Conservation (phyloP, 2,113 vertebrate species). For the Thryonomys swinderianus region DNA sequence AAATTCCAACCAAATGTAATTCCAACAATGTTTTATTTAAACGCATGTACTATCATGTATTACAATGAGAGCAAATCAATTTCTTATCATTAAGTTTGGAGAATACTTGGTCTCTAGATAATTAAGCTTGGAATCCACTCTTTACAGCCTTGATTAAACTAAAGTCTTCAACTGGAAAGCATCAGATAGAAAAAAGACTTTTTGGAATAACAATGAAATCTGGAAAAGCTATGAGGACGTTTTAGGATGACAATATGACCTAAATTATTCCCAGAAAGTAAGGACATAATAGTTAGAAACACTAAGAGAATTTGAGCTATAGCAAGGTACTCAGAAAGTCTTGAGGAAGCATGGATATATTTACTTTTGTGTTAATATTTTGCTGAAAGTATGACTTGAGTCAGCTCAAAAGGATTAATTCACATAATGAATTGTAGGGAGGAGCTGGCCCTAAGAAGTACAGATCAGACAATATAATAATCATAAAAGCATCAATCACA, state of each 20-base stretch:
- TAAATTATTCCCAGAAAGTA: neutral
- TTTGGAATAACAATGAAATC: neutral
- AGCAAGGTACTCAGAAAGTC: neutral
- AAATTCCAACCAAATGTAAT: neutral
- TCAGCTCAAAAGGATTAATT: neutral
- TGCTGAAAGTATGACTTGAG: neutral
- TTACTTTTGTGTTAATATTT: neutral
- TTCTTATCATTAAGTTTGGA: neutral
- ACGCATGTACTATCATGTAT: neutral
- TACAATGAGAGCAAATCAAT: neutral
- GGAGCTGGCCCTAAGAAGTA: fast-evolving
- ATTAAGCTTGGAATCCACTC: neutral
- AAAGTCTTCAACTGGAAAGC: neutral
- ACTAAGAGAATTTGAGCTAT: neutral
- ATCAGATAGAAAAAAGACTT: neutral
- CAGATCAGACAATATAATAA: neutral
- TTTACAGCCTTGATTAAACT: neutral
- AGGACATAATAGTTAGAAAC: neutral
- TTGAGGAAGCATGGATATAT: neutral
- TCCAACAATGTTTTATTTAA: neutral
- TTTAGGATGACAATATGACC: neutral
- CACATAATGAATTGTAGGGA: neutral
- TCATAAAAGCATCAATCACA: neutral
- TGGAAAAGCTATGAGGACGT: neutral
- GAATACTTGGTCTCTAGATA: neutral